A percentile compares a stretch with the other conserved stretches of the same genome.
phyloP scores from a whole-genome alignment of 1,140 invertebrate species.

The Atta cephalotes region DNA sequence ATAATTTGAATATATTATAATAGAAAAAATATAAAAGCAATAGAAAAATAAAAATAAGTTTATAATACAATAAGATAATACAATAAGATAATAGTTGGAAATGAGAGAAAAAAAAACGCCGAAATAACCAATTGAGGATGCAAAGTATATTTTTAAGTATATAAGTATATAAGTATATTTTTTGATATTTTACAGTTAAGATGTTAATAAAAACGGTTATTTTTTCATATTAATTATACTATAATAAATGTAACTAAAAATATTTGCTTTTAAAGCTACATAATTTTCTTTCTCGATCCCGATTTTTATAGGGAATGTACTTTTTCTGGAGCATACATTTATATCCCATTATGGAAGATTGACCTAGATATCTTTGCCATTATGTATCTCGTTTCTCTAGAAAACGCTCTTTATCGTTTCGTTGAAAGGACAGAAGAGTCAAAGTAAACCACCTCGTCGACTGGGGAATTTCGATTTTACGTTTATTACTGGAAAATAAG shows the following conservation, averaged over 20 bases:
- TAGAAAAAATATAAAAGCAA: not conserved
- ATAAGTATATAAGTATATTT: not conserved
- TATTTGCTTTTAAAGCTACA: not conserved
- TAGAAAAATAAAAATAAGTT: not conserved
- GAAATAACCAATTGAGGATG: not conserved
- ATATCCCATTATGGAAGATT: constrained; percentile 28
- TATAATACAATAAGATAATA: not conserved
- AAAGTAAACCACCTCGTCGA: constrained; percentile 9
- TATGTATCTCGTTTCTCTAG: constrained; percentile 24
- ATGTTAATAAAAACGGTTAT: constrained; percentile 1
- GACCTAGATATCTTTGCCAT: constrained; percentile 33
- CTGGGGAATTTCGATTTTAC: constrained; percentile 44
- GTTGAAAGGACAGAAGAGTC: constrained; percentile 12
- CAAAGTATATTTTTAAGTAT: not conserved
- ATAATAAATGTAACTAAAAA: not conserved
- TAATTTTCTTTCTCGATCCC: not conserved
- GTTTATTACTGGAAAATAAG: constrained; percentile 52
- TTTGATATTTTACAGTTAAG: not conserved
- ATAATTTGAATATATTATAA: not conserved
- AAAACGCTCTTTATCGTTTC: constrained; percentile 26
- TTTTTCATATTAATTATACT: not conserved
- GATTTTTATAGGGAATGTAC: not conserved
- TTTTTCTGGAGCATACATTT: constrained; percentile 10
- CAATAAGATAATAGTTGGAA: not conserved
- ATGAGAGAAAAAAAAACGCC: too few species aligned